Evolutionary conservation across 2,113 vertebrate species (phyloP).

Genomic region (Tachysurus fulvidraco): DNA sequence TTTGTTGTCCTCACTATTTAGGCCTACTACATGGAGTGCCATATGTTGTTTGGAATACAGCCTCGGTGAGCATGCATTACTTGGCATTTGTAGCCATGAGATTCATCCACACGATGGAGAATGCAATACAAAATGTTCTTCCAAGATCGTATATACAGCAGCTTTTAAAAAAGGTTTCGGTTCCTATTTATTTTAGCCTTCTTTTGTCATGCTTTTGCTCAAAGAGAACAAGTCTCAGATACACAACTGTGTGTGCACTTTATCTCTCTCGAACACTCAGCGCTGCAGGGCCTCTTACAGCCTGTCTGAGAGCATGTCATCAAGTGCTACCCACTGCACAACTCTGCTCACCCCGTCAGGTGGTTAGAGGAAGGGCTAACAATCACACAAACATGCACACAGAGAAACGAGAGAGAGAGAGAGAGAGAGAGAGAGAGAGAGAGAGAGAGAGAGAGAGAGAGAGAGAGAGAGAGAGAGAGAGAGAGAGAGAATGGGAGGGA

Average conservation of each 20-base stretch:
- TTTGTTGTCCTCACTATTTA: not conserved
- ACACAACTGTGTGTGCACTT: slow-evolving; percentile 2
- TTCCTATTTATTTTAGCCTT: slow-evolving; percentile 46
- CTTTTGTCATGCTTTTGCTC: slow-evolving; percentile 55
- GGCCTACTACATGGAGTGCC: not conserved
- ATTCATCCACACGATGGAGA: not conserved
- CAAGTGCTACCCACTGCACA: slow-evolving; percentile 26
- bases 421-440: not conserved
- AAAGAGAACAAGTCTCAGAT: slow-evolving; percentile 15
- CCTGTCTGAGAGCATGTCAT: slow-evolving; percentile 43
- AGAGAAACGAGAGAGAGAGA: slow-evolving; percentile 3
- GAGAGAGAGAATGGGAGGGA: not conserved
- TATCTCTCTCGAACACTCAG: not conserved
- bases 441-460: not conserved
- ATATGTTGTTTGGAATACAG: not conserved
- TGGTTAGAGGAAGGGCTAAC: slow-evolving; percentile 17
- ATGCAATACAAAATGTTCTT: not conserved
- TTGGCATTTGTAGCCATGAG: not conserved
- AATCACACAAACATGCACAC: slow-evolving; percentile 33
- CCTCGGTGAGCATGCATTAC: not conserved
- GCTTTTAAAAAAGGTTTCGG: not conserved
- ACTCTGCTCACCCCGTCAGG: slow-evolving; percentile 36
- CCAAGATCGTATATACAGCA: not conserved
- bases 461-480: not conserved
- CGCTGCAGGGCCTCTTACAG: slow-evolving; percentile 41